Evolutionary conservation across 2,797 vertebrate genomes (phyloP), one percentile per base, ranked within the genome.

Genomic region (Lemur catta): DNA sequence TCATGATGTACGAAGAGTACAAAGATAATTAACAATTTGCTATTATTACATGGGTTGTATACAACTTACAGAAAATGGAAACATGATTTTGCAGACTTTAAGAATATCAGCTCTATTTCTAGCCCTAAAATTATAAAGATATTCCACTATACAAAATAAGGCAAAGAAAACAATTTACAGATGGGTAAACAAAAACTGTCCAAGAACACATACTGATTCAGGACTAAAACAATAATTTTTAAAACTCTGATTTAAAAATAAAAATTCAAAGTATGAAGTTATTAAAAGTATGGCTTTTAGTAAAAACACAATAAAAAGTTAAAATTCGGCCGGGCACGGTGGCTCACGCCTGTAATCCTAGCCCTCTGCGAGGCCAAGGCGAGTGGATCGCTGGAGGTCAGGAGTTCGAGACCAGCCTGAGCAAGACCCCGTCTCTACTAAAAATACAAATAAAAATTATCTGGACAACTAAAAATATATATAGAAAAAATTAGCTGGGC

Each of bases 91-190:
- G 48, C 30, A 91, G 28, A 74, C 79, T n/a, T 14, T n/a, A 89
- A 76, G 43, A 84, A 85, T 17, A 75, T 0, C 35, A 46, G 4
- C 43, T 87, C 55, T 95, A 80, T 71, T 78, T 89, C 63, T 61
- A 82, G 38, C 72, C 18, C 24, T 57, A 55, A 72, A 43, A 78
- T 61, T 80, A 76, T 48, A 85, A 2, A 69, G 35, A 79, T 69
- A 71, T 30, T 67, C 17, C 3, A 90, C 38, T 85, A 69, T 20
- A 69, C 17, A 95, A 90, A 89, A 63, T 57, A 91, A 80, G 48
- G 71, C 28, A 95, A 1, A 86, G 17, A 20, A 95, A 95, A 96
- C 4, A 43, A 90, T 38, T 91, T 93, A 88, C 18, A 97, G 35
- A 35, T 26, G 33, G 33, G 63, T 14, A 33, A 46, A 43, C 9